Percentiles rank a stretch among this genome's conserved stretches.
phyloP scores from a whole-genome alignment of 2,113 vertebrate genomes.

The Columba janthina region DNA sequence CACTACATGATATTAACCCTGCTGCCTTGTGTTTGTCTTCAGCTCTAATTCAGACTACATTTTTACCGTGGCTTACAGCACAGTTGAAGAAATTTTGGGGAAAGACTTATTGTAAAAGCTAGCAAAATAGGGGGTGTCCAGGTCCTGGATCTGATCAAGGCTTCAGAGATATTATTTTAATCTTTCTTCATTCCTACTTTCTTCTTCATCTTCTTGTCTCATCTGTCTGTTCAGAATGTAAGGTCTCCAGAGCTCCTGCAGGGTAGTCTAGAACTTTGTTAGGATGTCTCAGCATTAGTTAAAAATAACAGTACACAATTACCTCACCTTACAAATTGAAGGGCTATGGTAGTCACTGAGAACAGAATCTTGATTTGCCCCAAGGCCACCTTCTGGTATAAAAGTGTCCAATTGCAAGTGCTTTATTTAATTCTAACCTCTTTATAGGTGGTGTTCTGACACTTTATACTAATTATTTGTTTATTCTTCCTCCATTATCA shows the following conservation, averaged over 20 bases:
- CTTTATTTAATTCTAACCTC: neutral
- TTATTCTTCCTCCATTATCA: neutral
- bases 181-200: neutral
- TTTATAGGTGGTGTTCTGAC: neutral
- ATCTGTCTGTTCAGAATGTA: neutral
- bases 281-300: neutral
- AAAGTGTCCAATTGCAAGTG: neutral
- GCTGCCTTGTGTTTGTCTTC: neutral
- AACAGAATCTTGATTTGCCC: neutral
- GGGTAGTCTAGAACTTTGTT: neutral
- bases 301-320: neutral
- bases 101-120: neutral
- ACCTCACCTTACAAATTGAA: neutral
- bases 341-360: neutral
- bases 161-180: neutral
- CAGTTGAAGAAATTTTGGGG: neutral
- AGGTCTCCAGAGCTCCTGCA: neutral
- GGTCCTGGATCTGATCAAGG: neutral
- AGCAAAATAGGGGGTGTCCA: neutral
- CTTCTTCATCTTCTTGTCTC: neutral
- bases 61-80: neutral
- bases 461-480: neutral
- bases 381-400: neutral
- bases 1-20: neutral
- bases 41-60: neutral